Percentiles rank a stretch among this genome's conserved stretches.
These are phyloP conservation scores for Panorpa germanica DNA, from an alignment of 2,888 invertebrate species.

Conservation along the genomic window DNA sequence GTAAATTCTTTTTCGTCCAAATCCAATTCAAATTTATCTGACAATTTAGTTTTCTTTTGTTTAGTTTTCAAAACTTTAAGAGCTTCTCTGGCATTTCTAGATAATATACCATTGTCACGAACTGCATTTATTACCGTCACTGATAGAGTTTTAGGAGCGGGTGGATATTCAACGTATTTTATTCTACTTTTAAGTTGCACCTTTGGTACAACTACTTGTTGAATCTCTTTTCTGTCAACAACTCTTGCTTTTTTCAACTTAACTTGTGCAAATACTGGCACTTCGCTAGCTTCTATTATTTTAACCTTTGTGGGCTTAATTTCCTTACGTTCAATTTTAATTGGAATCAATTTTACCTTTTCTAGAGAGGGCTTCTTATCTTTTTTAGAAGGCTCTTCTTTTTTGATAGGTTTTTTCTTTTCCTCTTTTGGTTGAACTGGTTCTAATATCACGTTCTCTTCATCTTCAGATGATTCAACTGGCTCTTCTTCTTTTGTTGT, in stretches of 20 bases:
- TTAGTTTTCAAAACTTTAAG: constrained; percentile 38
- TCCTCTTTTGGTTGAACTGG: constrained; percentile 14
- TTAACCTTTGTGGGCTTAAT: constrained; percentile 38
- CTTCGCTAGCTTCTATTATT: constrained; percentile 33
- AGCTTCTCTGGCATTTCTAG: constrained; percentile 52
- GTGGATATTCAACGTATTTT: constrained; percentile 40
- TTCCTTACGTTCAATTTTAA: constrained; percentile 39
- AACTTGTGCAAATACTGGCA: constrained; percentile 32
- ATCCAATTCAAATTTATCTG: constrained; percentile 10
- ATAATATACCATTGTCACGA: constrained; percentile 44
- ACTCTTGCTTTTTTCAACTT: constrained; percentile 41
- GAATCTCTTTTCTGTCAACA: constrained; percentile 22
- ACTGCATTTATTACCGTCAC: constrained; percentile 33
- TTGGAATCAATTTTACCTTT: constrained; percentile 24
- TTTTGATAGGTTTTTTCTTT: constrained; percentile 12
- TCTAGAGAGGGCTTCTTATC: constrained; percentile 12
- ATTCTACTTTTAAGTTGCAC: constrained; percentile 53
- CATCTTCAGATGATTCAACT: too few relatives aligned
- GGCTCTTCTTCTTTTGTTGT: constrained; percentile 18
- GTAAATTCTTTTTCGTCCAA: too few relatives aligned
- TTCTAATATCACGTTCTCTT: too few relatives aligned
- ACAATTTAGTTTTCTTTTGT: constrained; percentile 28
- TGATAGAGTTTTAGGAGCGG: constrained; percentile 29
- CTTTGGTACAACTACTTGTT: constrained; percentile 31
- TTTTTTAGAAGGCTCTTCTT: constrained; percentile 10